Percentiles rank a stretch among this genome's conserved stretches.
Conservation (phyloP, 2,888 invertebrate species). For the Neuroscelio doddi region DNA sequence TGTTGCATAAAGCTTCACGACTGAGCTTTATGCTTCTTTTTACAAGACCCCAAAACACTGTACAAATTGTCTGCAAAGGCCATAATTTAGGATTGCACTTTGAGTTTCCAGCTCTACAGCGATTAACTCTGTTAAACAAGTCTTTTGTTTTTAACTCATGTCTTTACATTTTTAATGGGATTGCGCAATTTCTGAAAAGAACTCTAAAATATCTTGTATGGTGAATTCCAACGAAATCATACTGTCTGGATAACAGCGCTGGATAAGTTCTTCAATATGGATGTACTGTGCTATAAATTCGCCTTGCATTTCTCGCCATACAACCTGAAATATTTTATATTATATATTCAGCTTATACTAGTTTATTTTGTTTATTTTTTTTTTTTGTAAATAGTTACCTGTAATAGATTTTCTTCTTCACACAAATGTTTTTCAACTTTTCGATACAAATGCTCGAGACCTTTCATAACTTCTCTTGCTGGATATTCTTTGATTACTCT, state of each 20-base stretch:
- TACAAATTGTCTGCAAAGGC: background rate
- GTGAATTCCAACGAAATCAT: constrained; percentile 95
- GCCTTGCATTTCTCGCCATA: constrained; percentile 99
- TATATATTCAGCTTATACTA: constrained; percentile 5
- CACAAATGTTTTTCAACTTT: constrained; percentile 98
- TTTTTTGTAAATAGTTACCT: constrained; percentile 70
- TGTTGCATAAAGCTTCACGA: constrained; percentile 19
- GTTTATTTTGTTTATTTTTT: constrained; percentile 1
- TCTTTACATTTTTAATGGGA: constrained; percentile 79
- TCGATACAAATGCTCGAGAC: constrained; percentile 92
- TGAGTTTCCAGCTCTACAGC: background rate
- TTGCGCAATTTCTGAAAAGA: constrained; percentile 98
- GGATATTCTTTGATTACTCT: constrained; percentile 97
- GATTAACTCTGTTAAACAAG: too few species aligned
- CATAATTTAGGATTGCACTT: background rate
- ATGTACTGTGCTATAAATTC: constrained; percentile 98
- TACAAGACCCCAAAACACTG: background rate
- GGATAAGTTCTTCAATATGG: constrained; percentile 92
- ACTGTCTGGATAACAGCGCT: constrained; percentile 96
- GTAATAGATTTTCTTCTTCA: constrained; percentile 93
- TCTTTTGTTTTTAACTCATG: too few species aligned
- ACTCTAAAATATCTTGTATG: constrained; percentile 94
- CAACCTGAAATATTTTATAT: constrained; percentile 78
- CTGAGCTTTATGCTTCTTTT: background rate
- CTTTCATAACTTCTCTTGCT: constrained; percentile 92